Evolutionary conservation across 2,797 vertebrate genomes (phyloP).

Genomic region (Lagorchestes hirsutus): DNA sequence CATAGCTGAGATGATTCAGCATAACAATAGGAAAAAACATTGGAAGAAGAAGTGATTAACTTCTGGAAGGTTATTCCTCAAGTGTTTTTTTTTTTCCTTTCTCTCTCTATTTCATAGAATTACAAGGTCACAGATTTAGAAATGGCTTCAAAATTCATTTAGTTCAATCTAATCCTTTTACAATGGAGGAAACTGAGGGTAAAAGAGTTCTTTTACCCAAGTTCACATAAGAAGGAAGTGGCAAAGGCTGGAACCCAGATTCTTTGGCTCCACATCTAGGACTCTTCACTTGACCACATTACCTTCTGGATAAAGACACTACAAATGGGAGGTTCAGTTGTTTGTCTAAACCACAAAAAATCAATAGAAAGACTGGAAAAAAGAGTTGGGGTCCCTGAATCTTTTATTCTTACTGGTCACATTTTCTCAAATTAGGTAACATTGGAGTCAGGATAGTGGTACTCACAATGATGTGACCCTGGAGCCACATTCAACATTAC

Average conservation of each 20-base stretch:
- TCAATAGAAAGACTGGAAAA: not conserved
- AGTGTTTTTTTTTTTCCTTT: not conserved
- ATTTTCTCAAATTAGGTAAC: slow-evolving; percentile 11
- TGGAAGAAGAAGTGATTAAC: not conserved
- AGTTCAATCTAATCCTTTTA: not conserved
- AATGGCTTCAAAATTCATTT: not conserved
- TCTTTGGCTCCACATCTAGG: not conserved
- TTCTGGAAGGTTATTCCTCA: not conserved
- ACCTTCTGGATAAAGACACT: not conserved
- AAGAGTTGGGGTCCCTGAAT: not conserved
- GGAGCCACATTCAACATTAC: not conserved
- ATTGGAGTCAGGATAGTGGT: not conserved
- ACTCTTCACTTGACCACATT: not conserved
- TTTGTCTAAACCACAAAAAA: not conserved
- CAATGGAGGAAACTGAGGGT: not conserved
- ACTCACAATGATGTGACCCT: not conserved
- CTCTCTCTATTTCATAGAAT: not conserved
- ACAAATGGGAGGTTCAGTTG: not conserved
- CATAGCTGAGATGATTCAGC: not conserved
- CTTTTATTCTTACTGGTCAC: not conserved
- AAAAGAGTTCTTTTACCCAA: not conserved
- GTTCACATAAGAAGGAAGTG: not conserved
- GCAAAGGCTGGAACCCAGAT: not conserved
- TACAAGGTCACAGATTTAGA: not conserved
- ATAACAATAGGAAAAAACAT: not conserved